phyloP scores from a whole-genome alignment of 2,888 invertebrate genomes.

The Deroplatys truncata region DNA sequence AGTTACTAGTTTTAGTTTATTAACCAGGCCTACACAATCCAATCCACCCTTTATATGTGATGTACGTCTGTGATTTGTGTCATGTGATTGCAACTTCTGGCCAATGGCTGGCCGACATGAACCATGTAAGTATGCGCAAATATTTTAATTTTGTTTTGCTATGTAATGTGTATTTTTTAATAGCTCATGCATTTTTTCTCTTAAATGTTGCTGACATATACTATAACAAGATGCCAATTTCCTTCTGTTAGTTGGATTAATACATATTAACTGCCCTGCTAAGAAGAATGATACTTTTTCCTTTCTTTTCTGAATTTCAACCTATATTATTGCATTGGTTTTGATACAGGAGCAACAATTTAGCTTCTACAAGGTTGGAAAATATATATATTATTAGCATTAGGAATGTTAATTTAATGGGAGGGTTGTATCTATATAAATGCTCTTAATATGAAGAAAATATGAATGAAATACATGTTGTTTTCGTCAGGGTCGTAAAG shows the following conservation, averaged over 20 bases:
- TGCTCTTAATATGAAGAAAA: background rate
- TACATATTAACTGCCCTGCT: background rate
- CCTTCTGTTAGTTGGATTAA: background rate
- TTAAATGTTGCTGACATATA: background rate
- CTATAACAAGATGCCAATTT: background rate
- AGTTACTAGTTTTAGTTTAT: slow-evolving; percentile 28
- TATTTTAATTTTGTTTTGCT: background rate
- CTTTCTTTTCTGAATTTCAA: background rate
- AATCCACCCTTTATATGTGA: slow-evolving; percentile 27
- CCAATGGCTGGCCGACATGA: slow-evolving; percentile 11
- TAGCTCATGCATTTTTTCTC: background rate
- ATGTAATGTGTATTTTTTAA: background rate
- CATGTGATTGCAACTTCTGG: slow-evolving; percentile 20
- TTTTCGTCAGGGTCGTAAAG: slow-evolving; percentile 47
- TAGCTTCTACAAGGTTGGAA: background rate
- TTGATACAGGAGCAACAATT: background rate
- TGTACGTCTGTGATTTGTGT: slow-evolving; percentile 27
- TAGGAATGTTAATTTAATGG: background rate
- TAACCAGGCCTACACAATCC: slow-evolving; percentile 27
- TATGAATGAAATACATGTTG: background rate
- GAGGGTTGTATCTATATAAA: background rate
- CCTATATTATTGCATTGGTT: background rate
- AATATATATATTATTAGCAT: background rate
- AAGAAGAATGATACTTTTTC: background rate
- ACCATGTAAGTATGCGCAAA: slow-evolving; percentile 23